These are phyloP conservation scores for Cinclus cinclus DNA, from an alignment of 2,113 vertebrate genomes.

Conservation along the genomic window DNA sequence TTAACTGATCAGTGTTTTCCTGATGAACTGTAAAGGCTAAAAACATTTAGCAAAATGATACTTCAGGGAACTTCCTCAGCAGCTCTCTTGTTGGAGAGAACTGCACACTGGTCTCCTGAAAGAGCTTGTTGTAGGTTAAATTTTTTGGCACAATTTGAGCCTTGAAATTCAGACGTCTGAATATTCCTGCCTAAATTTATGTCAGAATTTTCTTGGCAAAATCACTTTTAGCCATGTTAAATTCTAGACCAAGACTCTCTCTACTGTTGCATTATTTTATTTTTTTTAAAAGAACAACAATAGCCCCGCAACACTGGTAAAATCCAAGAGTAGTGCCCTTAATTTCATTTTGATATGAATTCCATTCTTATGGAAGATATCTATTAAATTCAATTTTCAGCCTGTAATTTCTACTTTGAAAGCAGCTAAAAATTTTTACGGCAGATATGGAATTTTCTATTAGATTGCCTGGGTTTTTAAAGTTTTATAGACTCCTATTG, in stretches of 20 bases:
- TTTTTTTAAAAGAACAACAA: background rate
- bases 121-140: background rate
- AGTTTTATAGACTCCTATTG: background rate
- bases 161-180: background rate
- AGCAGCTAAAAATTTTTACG: background rate
- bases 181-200: background rate
- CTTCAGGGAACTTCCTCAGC: background rate
- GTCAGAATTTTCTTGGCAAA: background rate
- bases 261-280: background rate
- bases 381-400: background rate
- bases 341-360: conserved; percentile 1
- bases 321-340: background rate
- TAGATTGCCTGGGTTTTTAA: background rate
- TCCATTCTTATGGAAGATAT: background rate
- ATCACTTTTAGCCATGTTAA: background rate
- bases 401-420: background rate
- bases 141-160: background rate
- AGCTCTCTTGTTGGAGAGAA: background rate
- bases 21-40: background rate
- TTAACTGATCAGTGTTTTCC: background rate
- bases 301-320: background rate
- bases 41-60: background rate
- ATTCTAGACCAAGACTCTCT: background rate
- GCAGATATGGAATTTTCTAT: background rate
- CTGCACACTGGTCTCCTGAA: background rate